phyloP scores from a whole-genome alignment of 2,113 vertebrate species.

The Athene noctua region DNA sequence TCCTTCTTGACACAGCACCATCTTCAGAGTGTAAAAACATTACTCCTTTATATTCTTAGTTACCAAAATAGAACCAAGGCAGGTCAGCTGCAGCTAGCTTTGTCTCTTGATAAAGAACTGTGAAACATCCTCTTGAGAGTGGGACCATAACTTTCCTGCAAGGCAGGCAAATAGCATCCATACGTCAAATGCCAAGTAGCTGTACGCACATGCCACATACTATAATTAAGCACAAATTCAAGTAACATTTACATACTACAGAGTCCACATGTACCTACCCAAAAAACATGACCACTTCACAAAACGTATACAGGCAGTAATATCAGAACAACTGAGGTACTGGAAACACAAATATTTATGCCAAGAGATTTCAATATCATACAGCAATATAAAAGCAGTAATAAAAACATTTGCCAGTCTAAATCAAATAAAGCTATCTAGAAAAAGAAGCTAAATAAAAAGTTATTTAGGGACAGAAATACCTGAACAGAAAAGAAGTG shows the following conservation, averaged over 20 bases:
- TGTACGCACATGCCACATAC: slow-evolving; percentile 93
- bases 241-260: slow-evolving; percentile 99
- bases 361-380: slow-evolving; percentile 83
- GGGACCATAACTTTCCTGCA: slow-evolving; percentile 73
- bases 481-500: slow-evolving; percentile 76
- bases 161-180: slow-evolving; percentile 90
- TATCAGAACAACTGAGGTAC: slow-evolving; percentile 91
- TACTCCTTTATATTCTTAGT: slow-evolving; percentile 80
- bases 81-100: slow-evolving; percentile 79
- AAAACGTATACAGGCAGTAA: slow-evolving; percentile 94
- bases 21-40: slow-evolving; percentile 88
- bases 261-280: slow-evolving; percentile 95
- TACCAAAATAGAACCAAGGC: slow-evolving; percentile 81
- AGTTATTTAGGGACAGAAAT: slow-evolving; percentile 79
- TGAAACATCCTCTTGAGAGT: slow-evolving; percentile 71
- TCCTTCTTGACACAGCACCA: slow-evolving; percentile 92
- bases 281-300: slow-evolving; percentile 91
- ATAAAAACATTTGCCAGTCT: slow-evolving; percentile 78
- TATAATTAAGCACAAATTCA: slow-evolving; percentile 96
- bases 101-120: slow-evolving; percentile 78
- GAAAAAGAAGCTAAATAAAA: slow-evolving; percentile 75
- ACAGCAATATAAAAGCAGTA: slow-evolving; percentile 82
- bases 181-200: slow-evolving; percentile 84
- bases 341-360: slow-evolving; percentile 89
- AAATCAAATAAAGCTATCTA: slow-evolving; percentile 81